Conservation (phyloP, 2,888 invertebrate species). For the Selenia dentaria region DNA sequence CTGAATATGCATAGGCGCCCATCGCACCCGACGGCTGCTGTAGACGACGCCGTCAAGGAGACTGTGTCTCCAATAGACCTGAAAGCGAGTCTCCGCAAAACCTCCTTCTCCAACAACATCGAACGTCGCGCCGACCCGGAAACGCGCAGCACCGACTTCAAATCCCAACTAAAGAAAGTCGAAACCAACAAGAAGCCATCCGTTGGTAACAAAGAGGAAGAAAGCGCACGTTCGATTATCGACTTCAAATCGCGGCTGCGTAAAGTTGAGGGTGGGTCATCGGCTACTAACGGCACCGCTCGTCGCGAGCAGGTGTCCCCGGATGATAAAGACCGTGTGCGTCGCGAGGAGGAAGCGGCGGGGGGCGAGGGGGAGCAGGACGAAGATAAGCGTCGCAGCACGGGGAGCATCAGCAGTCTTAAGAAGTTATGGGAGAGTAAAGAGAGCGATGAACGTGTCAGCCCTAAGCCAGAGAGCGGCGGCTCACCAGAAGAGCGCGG, state of each 20-base stretch:
- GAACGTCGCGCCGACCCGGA: conserved; percentile 50
- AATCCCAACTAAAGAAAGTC: conserved; percentile 90
- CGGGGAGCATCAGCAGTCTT: conserved; percentile 96
- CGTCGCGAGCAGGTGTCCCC: conserved; percentile 52
- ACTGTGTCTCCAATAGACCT: conserved; percentile 72
- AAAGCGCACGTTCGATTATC: conserved; percentile 86
- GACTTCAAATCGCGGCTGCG: conserved; percentile 93
- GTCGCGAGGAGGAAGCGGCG: conserved; percentile 63
- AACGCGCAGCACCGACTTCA: conserved; percentile 76
- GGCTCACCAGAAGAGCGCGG: conserved; percentile 58
- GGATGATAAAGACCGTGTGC: conserved; percentile 50
- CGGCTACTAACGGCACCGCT: conserved; percentile 60
- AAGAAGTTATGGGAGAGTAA: conserved; percentile 97
- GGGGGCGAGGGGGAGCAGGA: conserved; percentile 61
- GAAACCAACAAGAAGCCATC: conserved; percentile 86
- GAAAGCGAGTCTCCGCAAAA: conserved; percentile 79
- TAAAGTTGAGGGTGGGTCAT: conserved; percentile 87
- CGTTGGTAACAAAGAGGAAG: conserved; percentile 80
- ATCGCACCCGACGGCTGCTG: conserved; percentile 44
- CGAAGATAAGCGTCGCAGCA: conserved; percentile 93
- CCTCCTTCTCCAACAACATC: conserved; percentile 51
- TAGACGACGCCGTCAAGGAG: conserved; percentile 46
- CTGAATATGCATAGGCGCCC: conserved; percentile 83
- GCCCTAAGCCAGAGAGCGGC: conserved; percentile 85
- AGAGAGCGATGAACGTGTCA: conserved; percentile 84